These are phyloP conservation scores for Microchirus variegatus DNA, from an alignment of 2,797 vertebrate species.

Conservation along the genomic window DNA sequence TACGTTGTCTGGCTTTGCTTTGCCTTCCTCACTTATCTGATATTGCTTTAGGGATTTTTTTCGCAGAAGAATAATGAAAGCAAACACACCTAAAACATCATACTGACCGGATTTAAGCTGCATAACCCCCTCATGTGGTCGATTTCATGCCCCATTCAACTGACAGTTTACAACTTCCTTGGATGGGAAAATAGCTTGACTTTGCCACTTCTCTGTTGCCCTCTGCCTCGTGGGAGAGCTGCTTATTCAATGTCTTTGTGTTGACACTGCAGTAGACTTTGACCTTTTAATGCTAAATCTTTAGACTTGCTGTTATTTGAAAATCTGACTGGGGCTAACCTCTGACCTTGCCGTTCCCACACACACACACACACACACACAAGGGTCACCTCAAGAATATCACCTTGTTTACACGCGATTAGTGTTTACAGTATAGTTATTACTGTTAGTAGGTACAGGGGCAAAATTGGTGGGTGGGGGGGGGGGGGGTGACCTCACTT, in stretches of 20 bases:
- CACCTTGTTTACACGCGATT: no score
- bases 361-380: slow-evolving; percentile 49
- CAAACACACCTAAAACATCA: slow-evolving; percentile 5
- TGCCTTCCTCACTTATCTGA: background rate
- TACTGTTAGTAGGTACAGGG: no score
- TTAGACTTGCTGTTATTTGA: slow-evolving; percentile 59
- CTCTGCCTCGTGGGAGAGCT: slow-evolving; percentile 34
- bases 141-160: slow-evolving; percentile 60
- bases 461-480: no score
- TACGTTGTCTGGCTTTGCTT: background rate
- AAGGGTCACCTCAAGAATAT: slow-evolving; percentile 38
- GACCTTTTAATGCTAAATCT: slow-evolving; percentile 60
- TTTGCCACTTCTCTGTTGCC: slow-evolving; percentile 8
- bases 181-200: slow-evolving; percentile 2
- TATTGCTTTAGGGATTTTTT: slow-evolving; percentile 1
- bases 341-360: slow-evolving; percentile 46
- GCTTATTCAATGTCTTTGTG: slow-evolving; percentile 49
- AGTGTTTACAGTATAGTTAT: no score
- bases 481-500: no score
- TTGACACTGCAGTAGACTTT: slow-evolving; percentile 59
- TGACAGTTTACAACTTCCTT: slow-evolving; percentile 65
- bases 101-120: slow-evolving; percentile 40
- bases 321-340: slow-evolving; percentile 53
- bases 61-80: background rate
- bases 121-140: slow-evolving; percentile 41